Evolutionary conservation across 2,113 vertebrate genomes (phyloP).

Genomic region (Zosterops pallidus): DNA sequence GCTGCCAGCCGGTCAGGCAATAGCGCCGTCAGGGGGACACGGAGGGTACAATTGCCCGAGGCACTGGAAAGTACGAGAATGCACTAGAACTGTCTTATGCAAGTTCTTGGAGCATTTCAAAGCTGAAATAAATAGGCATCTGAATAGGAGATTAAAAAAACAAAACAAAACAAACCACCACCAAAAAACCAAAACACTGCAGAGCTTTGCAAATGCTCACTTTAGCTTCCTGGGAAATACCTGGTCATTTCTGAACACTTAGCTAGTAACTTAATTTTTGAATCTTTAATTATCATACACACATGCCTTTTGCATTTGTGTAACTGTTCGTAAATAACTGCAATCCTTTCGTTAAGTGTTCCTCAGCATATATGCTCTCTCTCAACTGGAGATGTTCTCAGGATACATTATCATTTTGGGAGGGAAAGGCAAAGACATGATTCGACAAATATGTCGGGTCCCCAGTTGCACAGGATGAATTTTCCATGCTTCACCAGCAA

Average conservation of each 20-base stretch:
- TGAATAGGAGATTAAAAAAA: not conserved
- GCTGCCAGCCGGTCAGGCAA: not conserved
- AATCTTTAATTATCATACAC: not conserved
- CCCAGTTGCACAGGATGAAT: not conserved
- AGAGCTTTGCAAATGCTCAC: not conserved
- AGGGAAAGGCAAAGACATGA: not conserved
- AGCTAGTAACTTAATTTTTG: not conserved
- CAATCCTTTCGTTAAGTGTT: not conserved
- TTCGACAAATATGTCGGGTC: not conserved
- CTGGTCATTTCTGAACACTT: not conserved
- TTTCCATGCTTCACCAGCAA: not conserved
- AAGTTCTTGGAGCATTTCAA: not conserved
- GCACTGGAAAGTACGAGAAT: not conserved
- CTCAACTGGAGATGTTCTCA: not conserved
- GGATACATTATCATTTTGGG: not conserved
- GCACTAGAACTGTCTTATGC: not conserved
- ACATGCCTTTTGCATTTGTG: not conserved
- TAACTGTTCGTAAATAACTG: not conserved
- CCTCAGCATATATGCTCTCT: not conserved
- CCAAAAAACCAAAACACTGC: not conserved
- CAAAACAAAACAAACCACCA: not conserved
- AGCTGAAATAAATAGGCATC: not conserved
- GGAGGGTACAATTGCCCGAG: not conserved
- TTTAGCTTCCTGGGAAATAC: not conserved
- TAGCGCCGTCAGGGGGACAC: slow-evolving; percentile 47